Percentiles rank a stretch among this genome's conserved stretches.
Evolutionary conservation across 2,888 invertebrate genomes (phyloP).

Genomic region (Dinocampus coccinellae): DNA sequence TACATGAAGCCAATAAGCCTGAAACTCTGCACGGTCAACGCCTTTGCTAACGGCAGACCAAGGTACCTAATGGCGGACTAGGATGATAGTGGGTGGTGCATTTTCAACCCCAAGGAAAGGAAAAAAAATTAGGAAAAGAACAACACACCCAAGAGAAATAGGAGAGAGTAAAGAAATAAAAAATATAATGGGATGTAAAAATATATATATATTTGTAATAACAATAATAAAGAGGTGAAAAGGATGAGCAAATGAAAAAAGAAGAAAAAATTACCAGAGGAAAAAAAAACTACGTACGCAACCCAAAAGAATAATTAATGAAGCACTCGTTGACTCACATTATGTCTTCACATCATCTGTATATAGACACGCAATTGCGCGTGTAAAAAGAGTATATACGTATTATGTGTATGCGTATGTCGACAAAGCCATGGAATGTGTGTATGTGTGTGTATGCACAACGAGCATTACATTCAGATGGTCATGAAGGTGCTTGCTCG

Average conservation of each 20-base stretch:
- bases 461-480: slow-evolving; percentile 7
- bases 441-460: not conserved
- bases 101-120: not conserved
- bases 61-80: slow-evolving; percentile 15
- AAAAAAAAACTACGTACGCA: slow-evolving; percentile 2
- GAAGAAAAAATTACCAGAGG: slow-evolving; percentile 6
- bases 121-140: not conserved
- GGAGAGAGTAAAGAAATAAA: not conserved
- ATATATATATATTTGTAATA: too few species aligned
- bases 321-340: not conserved
- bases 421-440: not conserved
- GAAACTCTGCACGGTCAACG: not conserved
- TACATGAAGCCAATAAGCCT: not conserved
- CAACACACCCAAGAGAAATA: not conserved
- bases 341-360: not conserved
- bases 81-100: not conserved
- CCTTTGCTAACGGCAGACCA: slow-evolving; percentile 17
- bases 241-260: not conserved
- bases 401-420: too few species aligned
- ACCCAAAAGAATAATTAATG: slow-evolving; percentile 8
- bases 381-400: not conserved
- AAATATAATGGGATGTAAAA: too few species aligned
- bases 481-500: not conserved
- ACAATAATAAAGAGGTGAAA: too few species aligned
- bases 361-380: not conserved